Evolutionary conservation across 2,113 vertebrate species (phyloP).

Genomic region (Gadus chalcogrammus): DNA sequence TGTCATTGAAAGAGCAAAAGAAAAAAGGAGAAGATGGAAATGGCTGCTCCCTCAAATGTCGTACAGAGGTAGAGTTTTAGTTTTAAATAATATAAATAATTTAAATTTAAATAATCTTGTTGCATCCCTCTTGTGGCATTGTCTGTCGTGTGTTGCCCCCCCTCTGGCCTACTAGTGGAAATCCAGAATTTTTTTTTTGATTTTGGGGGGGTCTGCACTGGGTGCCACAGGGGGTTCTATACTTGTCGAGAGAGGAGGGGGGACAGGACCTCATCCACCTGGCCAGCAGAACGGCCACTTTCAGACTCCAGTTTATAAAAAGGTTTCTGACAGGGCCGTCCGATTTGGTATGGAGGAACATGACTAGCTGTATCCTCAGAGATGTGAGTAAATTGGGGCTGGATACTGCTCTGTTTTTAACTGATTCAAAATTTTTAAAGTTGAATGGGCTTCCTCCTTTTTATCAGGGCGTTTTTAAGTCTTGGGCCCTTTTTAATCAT

Average conservation of each 20-base stretch:
- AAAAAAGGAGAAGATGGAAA: not conserved
- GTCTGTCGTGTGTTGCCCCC: not conserved
- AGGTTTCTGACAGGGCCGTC: no score
- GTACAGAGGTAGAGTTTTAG: not conserved
- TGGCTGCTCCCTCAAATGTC: not conserved
- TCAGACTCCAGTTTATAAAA: not conserved
- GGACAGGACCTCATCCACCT: not conserved
- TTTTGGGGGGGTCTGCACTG: constrained; percentile 5
- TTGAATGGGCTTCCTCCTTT: not conserved
- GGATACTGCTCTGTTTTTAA: no score
- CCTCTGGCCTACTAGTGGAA: not conserved
- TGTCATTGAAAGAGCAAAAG: not conserved
- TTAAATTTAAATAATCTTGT: no score
- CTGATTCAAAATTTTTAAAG: no score
- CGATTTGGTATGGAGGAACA: no score
- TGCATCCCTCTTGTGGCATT: not conserved
- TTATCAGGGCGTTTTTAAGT: not conserved
- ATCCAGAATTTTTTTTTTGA: no score
- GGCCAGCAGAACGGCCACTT: not conserved
- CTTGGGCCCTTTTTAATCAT: not conserved
- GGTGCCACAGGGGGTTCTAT: not conserved
- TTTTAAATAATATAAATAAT: no score
- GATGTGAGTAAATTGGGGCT: no score
- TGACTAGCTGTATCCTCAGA: no score
- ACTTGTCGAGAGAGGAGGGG: not conserved